These are phyloP conservation scores for Pseudococcus jackbeardsleyi DNA, from an alignment of 2,888 invertebrate species.

Conservation along the genomic window DNA sequence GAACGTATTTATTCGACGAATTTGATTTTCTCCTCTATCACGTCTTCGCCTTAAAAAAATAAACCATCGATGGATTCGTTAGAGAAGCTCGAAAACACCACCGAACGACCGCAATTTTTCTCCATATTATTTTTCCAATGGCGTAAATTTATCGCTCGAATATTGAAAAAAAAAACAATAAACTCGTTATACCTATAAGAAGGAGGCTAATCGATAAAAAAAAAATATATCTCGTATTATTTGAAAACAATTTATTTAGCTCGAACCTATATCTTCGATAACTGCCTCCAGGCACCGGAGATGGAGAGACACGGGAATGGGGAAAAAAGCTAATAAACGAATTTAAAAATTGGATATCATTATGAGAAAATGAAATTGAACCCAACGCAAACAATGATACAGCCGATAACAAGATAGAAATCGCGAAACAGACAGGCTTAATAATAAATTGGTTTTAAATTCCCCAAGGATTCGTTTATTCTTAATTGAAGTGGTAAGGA, in stretches of 20 bases:
- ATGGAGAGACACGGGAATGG: not conserved
- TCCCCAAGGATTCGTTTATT: constrained; percentile 52
- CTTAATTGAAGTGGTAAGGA: constrained; percentile 51
- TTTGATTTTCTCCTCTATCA: not conserved
- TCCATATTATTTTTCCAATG: not conserved
- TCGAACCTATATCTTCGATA: not conserved
- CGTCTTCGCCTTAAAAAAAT: not conserved
- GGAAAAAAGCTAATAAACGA: constrained; percentile 36
- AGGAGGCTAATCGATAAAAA: not conserved
- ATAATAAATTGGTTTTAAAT: constrained; percentile 56
- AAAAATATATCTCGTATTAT: constrained; percentile 2
- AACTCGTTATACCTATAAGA: not conserved
- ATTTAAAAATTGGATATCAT: constrained; percentile 53
- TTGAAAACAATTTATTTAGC: not conserved
- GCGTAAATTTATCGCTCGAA: not conserved
- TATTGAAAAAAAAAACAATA: constrained; percentile 5
- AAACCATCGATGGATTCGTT: not conserved
- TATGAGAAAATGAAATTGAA: constrained; percentile 50
- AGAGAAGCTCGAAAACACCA: not conserved
- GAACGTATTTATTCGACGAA: not conserved
- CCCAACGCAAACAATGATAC: constrained; percentile 43
- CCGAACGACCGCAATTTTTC: not conserved
- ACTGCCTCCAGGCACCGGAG: constrained; percentile 1
- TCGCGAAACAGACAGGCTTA: constrained; percentile 50
- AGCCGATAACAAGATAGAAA: constrained; percentile 54